Conservation (phyloP, 2,113 vertebrate species). For the Oreochromis niloticus region DNA sequence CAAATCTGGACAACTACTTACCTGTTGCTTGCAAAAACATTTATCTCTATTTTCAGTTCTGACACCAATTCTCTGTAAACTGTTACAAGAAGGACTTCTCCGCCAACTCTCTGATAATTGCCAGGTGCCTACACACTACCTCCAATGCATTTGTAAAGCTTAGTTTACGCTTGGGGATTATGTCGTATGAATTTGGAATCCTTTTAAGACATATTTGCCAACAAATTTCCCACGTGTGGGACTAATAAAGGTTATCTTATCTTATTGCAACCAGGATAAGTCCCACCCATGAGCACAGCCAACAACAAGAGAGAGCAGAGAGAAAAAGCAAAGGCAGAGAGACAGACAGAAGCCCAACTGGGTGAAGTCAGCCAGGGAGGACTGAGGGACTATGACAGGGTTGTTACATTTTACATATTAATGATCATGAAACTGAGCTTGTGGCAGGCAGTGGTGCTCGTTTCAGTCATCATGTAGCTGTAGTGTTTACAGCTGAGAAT, state of each 20-base stretch:
- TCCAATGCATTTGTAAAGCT: not conserved
- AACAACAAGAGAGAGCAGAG: not conserved
- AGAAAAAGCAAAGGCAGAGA: too few relatives aligned
- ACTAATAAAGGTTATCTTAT: too few relatives aligned
- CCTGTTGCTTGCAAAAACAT: not conserved
- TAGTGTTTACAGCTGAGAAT: not conserved
- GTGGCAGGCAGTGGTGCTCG: not conserved
- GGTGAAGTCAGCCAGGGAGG: not conserved
- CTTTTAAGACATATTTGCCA: not conserved
- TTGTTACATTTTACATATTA: not conserved
- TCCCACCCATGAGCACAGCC: not conserved
- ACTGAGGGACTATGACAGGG: not conserved
- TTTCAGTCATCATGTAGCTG: not conserved
- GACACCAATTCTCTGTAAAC: not conserved
- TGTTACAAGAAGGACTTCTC: not conserved
- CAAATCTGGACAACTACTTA: not conserved
- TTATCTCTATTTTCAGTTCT: not conserved
- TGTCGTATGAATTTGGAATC: fast-evolving
- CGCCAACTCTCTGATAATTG: not conserved
- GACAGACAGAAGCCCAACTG: not conserved
- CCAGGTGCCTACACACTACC: not conserved
- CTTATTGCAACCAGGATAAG: not conserved
- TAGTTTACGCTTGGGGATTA: not conserved
- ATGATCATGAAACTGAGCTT: not conserved
- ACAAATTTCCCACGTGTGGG: too few relatives aligned